Conservation (phyloP, 2,888 invertebrate genomes). For the Amphipyra tragopoginis region DNA sequence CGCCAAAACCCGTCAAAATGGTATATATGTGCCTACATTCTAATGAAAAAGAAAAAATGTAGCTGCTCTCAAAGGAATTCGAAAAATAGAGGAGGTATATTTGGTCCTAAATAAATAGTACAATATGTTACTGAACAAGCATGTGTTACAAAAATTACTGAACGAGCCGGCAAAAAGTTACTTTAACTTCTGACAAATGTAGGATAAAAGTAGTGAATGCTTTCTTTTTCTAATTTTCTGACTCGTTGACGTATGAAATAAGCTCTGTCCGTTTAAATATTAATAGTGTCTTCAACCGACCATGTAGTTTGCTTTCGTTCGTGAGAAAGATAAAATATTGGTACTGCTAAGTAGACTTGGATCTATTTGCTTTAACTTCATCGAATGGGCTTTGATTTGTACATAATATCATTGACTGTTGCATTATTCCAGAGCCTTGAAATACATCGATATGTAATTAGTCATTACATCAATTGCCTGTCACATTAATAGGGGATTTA, state of each 20-base stretch:
- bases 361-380: no score
- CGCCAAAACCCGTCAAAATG: background rate
- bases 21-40: background rate
- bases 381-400: no score
- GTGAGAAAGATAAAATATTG: constrained; percentile 21
- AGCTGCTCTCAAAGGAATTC: constrained; percentile 5
- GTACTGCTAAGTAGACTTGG: no score
- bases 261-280: constrained; percentile 63
- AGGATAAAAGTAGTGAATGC: constrained; percentile 28
- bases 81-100: constrained; percentile 29
- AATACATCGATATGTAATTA: no score
- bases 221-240: constrained; percentile 70
- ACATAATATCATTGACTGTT: no score
- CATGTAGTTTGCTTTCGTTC: constrained; percentile 29
- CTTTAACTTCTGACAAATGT: constrained; percentile 35
- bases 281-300: constrained; percentile 48
- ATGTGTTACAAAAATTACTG: constrained; percentile 35
- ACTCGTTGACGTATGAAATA: constrained; percentile 73
- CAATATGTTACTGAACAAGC: constrained; percentile 11
- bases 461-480: no score
- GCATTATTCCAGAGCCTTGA: no score
- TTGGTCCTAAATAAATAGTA: constrained; percentile 47
- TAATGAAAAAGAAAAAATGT: constrained; percentile 15
- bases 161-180: background rate
- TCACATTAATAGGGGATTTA: no score